Base-by-base conservation (phyloP, 2,797 vertebrate species). In the Dicrostonyx torquatus region DNA sequence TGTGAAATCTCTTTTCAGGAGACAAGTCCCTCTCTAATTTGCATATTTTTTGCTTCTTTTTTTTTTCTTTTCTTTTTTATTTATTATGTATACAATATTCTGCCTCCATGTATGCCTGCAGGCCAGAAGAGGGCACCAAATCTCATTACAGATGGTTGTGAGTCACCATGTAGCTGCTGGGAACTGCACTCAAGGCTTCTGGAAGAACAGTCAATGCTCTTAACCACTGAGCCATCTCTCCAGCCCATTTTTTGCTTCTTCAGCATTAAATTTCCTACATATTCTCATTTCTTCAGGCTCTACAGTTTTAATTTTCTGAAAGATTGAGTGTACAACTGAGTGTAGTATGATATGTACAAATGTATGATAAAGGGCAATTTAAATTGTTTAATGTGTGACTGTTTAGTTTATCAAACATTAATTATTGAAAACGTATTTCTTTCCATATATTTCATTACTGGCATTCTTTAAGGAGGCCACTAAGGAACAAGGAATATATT, bases 191-290 rank as follows among this genome's bases (percentile, higher is more conserved):
- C 43, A 43, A 6, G 43, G 3, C 43, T 6, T 43, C 43, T 43
- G 43, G 43, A 43, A 43, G 43, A 43, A 43, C 43, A 43, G 43
- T 43, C 43, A 43, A 43, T 43, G 43, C 43, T 43, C 43, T 43
- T 43, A 43, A 43, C 43, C 43, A 43, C 3, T 43, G 43, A 43
- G 6, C 43, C 6, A 43, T 43, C 43, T 43, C 43, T 43, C 43
- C 43, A 43, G 43, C 43, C 6, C 43, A 5, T 43, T 62, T 29
- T 82, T 8, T 26, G 43, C 60, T 48, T 45, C 18, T 48, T 48
- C 20, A n/a, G 60, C 1, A 4, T 34, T 6, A 29, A 0, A 18
- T 22, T 48, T 34, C 17, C 20, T 66, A 6, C 0, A 66, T 48
- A n/a, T 48, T n/a, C 3, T 22, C 31, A 84, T 50, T 48, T 84